These are phyloP conservation scores for Benitochromis conjunctus DNA, from an alignment of 2,113 vertebrate genomes.

Conservation along the genomic window DNA sequence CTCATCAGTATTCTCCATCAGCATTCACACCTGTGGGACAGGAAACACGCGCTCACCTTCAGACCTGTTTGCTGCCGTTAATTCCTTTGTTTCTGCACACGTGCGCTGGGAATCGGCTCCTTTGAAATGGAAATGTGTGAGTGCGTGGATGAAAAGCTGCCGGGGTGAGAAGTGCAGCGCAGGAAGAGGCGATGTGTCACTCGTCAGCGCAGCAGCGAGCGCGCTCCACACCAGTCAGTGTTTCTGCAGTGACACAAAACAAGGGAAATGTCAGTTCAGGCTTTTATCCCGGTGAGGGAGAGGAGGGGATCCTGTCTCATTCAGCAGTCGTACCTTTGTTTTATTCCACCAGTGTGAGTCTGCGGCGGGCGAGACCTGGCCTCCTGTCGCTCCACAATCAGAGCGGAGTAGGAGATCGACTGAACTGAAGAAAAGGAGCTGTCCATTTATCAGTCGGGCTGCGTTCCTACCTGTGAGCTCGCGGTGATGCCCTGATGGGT, in stretches of 20 bases:
- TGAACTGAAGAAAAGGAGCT: background rate
- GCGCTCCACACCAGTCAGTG: background rate
- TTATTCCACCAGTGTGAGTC: background rate
- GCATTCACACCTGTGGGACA: background rate
- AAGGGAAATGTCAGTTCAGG: background rate
- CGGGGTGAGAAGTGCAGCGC: background rate
- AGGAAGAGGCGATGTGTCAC: constrained; percentile 36
- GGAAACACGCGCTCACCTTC: background rate
- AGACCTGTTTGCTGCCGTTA: background rate
- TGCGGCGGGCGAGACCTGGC: background rate
- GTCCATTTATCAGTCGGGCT: background rate
- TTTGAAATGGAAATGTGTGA: constrained; percentile 47
- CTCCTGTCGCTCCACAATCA: background rate
- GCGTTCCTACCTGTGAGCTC: background rate
- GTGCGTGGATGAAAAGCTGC: background rate
- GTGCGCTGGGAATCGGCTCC: background rate
- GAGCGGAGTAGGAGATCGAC: background rate
- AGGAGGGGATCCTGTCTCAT: background rate
- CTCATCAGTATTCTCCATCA: constrained; percentile 6
- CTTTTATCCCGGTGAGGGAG: background rate
- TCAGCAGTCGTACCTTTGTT: background rate
- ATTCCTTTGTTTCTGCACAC: constrained; percentile 4
- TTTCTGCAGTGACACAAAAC: background rate
- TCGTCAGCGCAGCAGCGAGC: constrained; percentile 25
- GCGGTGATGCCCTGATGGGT: background rate